These are phyloP conservation scores for Tipula unca DNA, from an alignment of 2,888 invertebrate species.

Conservation along the genomic window DNA sequence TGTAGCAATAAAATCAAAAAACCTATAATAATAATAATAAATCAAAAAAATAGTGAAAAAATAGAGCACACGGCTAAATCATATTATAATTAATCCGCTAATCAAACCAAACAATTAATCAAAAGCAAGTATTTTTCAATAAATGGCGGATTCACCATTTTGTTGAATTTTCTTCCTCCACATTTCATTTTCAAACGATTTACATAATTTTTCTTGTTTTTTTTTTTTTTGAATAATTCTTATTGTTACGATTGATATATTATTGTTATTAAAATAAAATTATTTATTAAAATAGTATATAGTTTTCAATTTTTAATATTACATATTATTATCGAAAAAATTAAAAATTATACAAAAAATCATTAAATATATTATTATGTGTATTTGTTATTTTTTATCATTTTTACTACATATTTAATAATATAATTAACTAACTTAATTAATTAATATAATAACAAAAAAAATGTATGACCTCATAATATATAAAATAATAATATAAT, in stretches of 20 bases:
- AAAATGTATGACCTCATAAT: slow-evolving; percentile 9
- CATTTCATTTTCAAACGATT: neutral
- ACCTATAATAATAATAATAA: neutral
- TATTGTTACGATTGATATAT: neutral
- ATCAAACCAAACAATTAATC: neutral
- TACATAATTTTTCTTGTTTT: neutral
- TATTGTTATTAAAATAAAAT: neutral
- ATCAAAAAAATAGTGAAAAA: neutral
- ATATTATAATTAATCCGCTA: neutral
- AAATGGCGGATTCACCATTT: neutral
- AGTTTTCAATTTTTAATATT: neutral
- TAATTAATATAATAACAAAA: neutral
- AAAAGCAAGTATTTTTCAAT: neutral
- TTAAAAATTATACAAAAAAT: neutral
- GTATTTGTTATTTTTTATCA: neutral
- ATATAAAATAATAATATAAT: neutral
- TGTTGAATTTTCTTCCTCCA: neutral
- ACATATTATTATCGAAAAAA: neutral
- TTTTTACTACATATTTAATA: neutral
- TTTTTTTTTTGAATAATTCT: neutral
- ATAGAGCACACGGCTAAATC: neutral
- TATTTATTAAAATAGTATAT: neutral
- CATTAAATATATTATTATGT: neutral
- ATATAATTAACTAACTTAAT: neutral
- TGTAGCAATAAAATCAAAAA: slow-evolving; percentile 1